Evolutionary conservation across 1,140 invertebrate genomes (phyloP).

Genomic region (Goniozus legneri): DNA sequence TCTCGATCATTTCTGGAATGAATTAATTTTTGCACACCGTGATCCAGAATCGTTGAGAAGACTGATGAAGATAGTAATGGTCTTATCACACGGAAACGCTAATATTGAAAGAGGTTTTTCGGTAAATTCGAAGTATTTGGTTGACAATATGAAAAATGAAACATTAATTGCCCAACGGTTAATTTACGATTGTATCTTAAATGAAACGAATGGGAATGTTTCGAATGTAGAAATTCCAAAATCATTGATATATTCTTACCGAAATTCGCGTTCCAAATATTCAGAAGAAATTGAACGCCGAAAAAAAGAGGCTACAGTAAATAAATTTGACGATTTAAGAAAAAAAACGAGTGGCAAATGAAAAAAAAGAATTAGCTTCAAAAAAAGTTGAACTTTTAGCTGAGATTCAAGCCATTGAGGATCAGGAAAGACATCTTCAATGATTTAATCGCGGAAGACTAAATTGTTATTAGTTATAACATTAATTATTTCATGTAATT

Average conservation of each 20-base stretch:
- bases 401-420: too few relatives aligned
- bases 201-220: constrained; percentile 10
- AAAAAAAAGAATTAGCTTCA: too few relatives aligned
- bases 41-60: constrained; percentile 2
- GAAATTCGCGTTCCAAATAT: constrained; percentile 15
- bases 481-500: too few relatives aligned
- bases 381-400: too few relatives aligned
- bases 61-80: constrained; percentile 14
- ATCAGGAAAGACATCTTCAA: too few relatives aligned
- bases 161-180: constrained; percentile 13
- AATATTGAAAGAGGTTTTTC: constrained; percentile 19
- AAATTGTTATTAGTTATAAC: too few relatives aligned
- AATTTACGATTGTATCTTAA: constrained; percentile 15
- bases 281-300: constrained; percentile 5
- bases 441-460: too few relatives aligned
- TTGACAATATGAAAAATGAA: constrained; percentile 16
- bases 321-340: too few relatives aligned
- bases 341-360: too few relatives aligned
- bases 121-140: constrained; percentile 16
- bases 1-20: constrained; percentile 17
- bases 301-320: constrained; percentile 1
- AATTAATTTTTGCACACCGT: constrained; percentile 4
- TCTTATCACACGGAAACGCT: constrained; percentile 19
- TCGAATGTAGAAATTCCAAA: constrained; percentile 10
- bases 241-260: constrained; percentile 5